Evolutionary conservation across 2,113 vertebrate species (phyloP), one percentile per base, ranked within the genome.

Genomic region (Caloenas nicobarica): DNA sequence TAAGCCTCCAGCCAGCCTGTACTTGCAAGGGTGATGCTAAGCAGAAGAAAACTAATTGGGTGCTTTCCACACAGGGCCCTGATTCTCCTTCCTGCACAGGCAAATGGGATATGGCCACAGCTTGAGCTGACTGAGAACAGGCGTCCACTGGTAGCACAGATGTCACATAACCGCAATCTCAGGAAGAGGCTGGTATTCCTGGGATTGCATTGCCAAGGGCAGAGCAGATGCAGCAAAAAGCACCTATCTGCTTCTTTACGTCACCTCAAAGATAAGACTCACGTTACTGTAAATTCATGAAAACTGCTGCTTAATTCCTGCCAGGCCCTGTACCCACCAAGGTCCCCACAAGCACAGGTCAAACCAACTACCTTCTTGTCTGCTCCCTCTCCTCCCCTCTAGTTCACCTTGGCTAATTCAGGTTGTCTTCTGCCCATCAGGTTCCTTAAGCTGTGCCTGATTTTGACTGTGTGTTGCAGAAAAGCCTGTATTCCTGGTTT

Each of bases 61-160:
- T 73, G 62, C 36, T 70, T 66, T 93, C 57, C 48, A 92, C 56
- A 29, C 12, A 34, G 53, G 17, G 36, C 19, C 33, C 26, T 4
- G 13, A 2, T 33, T n/a, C 29, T 51, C 18, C 2, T n/a, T 83
- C 36, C 68, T n/a, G 51, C 14, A 58, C 38, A 86, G 57, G 53
- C 18, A 79, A 91, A 89, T 9, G 42, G 70, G 29, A 85, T 36
- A 31, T 28, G 31, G 77, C 58, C 40, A 38, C n/a, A 83, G 83
- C n/a, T 73, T 1, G 3, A 86, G 54, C 44, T 69, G 23, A 23
- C 56, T 66, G 77, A 42, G 36, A 81, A 62, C 12, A 72, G 14
- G 78, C 1, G 1, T 58, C 25, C 3, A 2, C 58, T 2, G 2
- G 28, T 10, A 83, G 38, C 17, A 50, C 0, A 1, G 33, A 83